These are phyloP conservation scores for Notolepis coatsorum DNA, from an alignment of 2,797 vertebrate genomes.

Conservation along the genomic window DNA sequence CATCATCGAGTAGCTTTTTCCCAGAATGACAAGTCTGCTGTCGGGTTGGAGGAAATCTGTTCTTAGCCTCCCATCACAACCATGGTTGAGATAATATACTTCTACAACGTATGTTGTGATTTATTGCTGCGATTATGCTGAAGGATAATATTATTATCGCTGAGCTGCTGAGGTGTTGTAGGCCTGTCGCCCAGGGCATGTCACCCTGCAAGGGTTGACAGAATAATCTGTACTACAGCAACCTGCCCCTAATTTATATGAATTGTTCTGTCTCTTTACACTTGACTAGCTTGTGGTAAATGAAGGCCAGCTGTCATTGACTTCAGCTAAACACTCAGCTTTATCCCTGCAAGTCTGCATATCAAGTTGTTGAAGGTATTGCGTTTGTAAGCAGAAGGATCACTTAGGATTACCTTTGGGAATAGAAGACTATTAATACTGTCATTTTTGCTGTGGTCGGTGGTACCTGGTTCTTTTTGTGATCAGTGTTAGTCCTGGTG, in stretches of 20 bases:
- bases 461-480: constrained; percentile 35
- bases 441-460: constrained; percentile 7
- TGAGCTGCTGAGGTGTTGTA: constrained; percentile 21
- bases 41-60: background rate
- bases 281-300: background rate
- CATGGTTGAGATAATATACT: background rate
- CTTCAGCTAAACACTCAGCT: constrained; percentile 10
- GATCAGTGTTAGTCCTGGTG: constrained; percentile 49
- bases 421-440: background rate
- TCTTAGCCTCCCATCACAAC: constrained; percentile 4
- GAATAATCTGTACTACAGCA: constrained; percentile 16
- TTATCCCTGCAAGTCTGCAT: constrained; percentile 22
- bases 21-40: constrained; percentile 2
- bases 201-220: constrained; percentile 4
- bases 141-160: constrained; percentile 27
- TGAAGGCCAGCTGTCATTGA: background rate
- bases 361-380: constrained; percentile 33
- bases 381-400: constrained; percentile 17
- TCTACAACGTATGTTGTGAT: constrained; percentile 34
- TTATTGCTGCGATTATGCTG: constrained; percentile 27
- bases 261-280: constrained; percentile 15
- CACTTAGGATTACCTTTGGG: constrained; percentile 10
- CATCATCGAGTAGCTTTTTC: constrained; percentile 11
- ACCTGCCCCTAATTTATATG: constrained; percentile 13
- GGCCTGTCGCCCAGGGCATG: background rate